Percentiles rank a stretch among this genome's conserved stretches.
Evolutionary conservation across 2,888 invertebrate species (phyloP).

Genomic region (Heliconius ethilla): DNA sequence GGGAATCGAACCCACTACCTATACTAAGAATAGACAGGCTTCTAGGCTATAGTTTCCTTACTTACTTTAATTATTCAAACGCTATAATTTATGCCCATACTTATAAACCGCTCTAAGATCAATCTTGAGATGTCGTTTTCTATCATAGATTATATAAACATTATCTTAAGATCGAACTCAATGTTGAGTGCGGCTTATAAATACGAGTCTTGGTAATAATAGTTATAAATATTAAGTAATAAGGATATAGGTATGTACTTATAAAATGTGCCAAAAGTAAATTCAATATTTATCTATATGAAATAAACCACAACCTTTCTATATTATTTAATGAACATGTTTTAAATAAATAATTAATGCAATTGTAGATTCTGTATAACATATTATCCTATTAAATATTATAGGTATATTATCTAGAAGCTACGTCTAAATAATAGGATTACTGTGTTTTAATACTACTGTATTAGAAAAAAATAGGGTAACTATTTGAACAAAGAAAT

Average conservation of each 20-base stretch:
- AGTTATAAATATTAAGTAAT: not conserved
- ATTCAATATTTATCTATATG: not conserved
- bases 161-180: too few relatives aligned
- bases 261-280: not conserved
- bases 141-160: too few relatives aligned
- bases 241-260: not conserved
- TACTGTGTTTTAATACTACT: slow-evolving; percentile 25
- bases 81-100: not conserved
- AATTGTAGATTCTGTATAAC: not conserved
- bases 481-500: not conserved
- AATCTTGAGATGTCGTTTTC: too few relatives aligned
- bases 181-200: too few relatives aligned
- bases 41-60: not conserved
- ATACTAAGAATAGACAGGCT: not conserved
- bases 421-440: slow-evolving; percentile 23
- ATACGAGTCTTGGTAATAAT: not conserved
- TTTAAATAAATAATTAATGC: not conserved
- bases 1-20: too few relatives aligned
- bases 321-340: not conserved
- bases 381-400: not conserved
- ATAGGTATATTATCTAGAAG: slow-evolving; percentile 14
- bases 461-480: slow-evolving; percentile 3
- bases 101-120: not conserved
- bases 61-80: not conserved
- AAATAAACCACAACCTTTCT: not conserved